phyloP scores from a whole-genome alignment of 2,888 invertebrate genomes.

The Xylocampa areola region DNA sequence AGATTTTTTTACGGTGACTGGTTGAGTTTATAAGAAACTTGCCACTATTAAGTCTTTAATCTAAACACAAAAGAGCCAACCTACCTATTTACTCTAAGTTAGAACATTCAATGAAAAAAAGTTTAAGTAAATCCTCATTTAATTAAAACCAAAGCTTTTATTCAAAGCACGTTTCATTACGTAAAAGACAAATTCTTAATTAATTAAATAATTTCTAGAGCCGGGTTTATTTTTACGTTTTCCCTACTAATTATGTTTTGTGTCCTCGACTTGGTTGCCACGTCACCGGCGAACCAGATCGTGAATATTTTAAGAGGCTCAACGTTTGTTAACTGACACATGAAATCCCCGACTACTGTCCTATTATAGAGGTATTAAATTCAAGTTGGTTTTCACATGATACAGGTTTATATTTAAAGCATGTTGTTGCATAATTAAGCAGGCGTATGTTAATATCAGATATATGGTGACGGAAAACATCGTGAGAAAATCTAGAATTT shows the following conservation, averaged over 20 bases:
- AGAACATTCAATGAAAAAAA: conserved; percentile 40
- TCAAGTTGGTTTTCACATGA: neutral
- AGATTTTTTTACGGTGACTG: too few relatives aligned
- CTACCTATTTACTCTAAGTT: conserved; percentile 23
- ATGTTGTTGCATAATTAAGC: too few relatives aligned
- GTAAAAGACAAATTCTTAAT: conserved; percentile 75
- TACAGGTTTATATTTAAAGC: too few relatives aligned
- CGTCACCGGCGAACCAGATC: conserved; percentile 36
- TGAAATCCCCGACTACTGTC: conserved; percentile 58
- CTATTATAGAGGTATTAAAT: conserved; percentile 6
- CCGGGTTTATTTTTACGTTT: conserved; percentile 64
- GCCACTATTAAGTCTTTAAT: neutral
- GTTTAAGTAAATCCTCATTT: conserved; percentile 62
- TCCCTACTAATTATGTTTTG: conserved; percentile 68
- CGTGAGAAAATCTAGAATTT: too few relatives aligned
- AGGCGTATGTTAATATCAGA: too few relatives aligned
- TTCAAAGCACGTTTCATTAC: conserved; percentile 74
- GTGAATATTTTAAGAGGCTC: conserved; percentile 73
- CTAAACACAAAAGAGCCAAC: conserved; percentile 20
- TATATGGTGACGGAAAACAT: too few relatives aligned
- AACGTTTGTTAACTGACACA: conserved; percentile 61
- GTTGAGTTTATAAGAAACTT: neutral
- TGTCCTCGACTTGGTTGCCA: conserved; percentile 42
- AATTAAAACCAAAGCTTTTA: conserved; percentile 72
- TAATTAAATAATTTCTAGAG: conserved; percentile 73